A percentile compares a stretch with the other conserved stretches of the same genome.
Conservation (phyloP, 1,140 invertebrate genomes). For the Mizuhopecten yessoensis region DNA sequence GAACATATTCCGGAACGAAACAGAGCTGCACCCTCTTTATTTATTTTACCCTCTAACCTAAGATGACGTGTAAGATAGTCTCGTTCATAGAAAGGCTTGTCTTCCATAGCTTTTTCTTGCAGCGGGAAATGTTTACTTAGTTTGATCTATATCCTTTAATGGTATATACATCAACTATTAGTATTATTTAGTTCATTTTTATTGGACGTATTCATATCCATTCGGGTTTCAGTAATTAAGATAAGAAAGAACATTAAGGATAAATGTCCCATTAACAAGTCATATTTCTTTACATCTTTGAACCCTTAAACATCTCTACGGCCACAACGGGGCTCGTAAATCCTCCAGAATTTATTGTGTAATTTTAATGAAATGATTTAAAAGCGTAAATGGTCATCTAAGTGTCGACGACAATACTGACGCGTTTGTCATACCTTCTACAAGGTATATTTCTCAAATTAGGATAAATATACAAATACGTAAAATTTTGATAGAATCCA, state of each 20-base stretch:
- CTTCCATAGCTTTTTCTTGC: neutral
- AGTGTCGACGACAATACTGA: neutral
- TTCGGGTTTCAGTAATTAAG: neutral
- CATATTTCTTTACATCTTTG: neutral
- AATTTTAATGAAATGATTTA: slow-evolving; percentile 40
- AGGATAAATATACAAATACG: neutral
- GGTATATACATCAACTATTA: neutral
- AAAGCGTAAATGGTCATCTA: neutral
- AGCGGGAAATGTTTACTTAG: neutral
- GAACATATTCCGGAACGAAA: neutral
- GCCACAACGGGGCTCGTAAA: slow-evolving; percentile 30
- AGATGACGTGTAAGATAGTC: neutral
- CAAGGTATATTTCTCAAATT: neutral
- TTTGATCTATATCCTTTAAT: neutral
- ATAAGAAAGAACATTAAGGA: slow-evolving; percentile 18
- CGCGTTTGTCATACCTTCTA: neutral
- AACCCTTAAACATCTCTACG: neutral
- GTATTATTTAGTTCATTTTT: neutral
- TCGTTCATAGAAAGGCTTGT: neutral
- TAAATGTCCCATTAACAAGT: neutral
- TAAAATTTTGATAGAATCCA: slow-evolving; percentile 21
- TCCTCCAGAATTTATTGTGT: neutral
- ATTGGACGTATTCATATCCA: slow-evolving; percentile 2
- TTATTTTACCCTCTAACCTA: neutral
- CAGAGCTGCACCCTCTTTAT: neutral